Evolutionary conservation across 2,888 invertebrate species (phyloP), one percentile per base, ranked within the genome.

Genomic region (Drosophila subquinaria): DNA sequence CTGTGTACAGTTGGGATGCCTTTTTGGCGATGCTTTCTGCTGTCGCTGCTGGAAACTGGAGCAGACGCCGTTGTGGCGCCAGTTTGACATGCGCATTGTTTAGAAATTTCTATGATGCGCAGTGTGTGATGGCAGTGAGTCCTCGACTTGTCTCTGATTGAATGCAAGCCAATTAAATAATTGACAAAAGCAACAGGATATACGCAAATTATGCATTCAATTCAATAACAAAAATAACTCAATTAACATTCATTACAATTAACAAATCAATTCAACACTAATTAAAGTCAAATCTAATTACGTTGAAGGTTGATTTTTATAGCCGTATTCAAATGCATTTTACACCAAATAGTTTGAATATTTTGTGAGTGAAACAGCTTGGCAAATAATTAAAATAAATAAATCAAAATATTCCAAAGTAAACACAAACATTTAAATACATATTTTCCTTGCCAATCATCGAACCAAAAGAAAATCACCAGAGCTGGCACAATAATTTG

Each of bases 51-150:
- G 73, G 76, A 83, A 90, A 87, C 80, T 90, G 81, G 90, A 88
- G 79, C 91, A 91, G 83, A 70, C 91, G 90, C 52, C 89, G 75
- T 63, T 65, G 63, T 86, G 90, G 90, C 90, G 90, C 90, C 90
- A 86, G 71, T 77, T 76, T 69, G 89, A 82, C 86, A 83, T 88
- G 87, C 87, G 87, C 87, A 88, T 11, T 74, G 50, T 20, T 56
- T 11, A 5, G 5, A 27, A 40, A 42, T 71, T 17, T 17, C 17
- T 17, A 1, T 60, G 71, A 61, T 83, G 69, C 80, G 76, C 79
- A 66, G 17, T 17, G 17, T 17, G 17, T 60, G 71, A 61, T 83
- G 69, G 76, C 79, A 66, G 15, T 56, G 64, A 68, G 62, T 63
- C 50, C 62, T 48, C 45, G 55, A 62, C 43, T 35, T 57, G 63